phyloP scores from a whole-genome alignment of 30 jellyfish, hydroid and myxozoan species.

The Chironex yamaguchii region DNA sequence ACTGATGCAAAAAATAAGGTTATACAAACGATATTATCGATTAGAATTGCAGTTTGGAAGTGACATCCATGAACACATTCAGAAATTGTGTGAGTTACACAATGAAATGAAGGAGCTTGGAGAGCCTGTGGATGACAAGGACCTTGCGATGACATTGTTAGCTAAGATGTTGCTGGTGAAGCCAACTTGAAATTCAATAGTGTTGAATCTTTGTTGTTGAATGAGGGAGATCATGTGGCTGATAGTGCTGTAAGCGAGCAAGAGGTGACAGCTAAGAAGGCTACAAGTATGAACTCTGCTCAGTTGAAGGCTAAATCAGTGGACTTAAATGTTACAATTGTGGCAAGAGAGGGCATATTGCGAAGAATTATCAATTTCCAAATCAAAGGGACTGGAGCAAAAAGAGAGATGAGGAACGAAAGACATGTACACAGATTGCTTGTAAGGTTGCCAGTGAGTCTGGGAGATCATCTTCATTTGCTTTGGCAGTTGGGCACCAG shows the following conservation, averaged over 20 bases:
- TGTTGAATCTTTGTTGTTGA: constrained; percentile 40
- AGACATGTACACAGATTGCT: background rate
- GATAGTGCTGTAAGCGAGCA: background rate
- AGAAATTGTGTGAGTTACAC: constrained; percentile 38
- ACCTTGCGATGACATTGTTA: constrained; percentile 26
- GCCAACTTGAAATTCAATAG: constrained; percentile 3
- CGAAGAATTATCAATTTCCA: background rate
- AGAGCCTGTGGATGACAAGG: constrained; percentile 45
- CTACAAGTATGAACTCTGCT: background rate
- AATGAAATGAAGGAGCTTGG: constrained; percentile 34
- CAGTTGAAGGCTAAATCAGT: background rate
- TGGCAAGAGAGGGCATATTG: constrained; percentile 5
- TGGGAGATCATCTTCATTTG: background rate
- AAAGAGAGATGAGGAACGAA: background rate
- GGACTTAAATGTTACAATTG: constrained; percentile 9
- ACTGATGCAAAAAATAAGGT: constrained; percentile 31
- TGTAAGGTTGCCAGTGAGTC: background rate
- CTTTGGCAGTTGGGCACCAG: background rate
- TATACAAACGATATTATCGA: constrained; percentile 23
- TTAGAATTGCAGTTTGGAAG: constrained; percentile 43
- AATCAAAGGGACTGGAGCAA: background rate
- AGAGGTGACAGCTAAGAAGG: background rate
- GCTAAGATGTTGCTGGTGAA: constrained; percentile 43
- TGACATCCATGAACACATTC: constrained; percentile 16
- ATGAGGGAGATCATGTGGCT: constrained; percentile 14